Conservation (phyloP, 1,140 invertebrate genomes). For the Saxidomus purpurata region DNA sequence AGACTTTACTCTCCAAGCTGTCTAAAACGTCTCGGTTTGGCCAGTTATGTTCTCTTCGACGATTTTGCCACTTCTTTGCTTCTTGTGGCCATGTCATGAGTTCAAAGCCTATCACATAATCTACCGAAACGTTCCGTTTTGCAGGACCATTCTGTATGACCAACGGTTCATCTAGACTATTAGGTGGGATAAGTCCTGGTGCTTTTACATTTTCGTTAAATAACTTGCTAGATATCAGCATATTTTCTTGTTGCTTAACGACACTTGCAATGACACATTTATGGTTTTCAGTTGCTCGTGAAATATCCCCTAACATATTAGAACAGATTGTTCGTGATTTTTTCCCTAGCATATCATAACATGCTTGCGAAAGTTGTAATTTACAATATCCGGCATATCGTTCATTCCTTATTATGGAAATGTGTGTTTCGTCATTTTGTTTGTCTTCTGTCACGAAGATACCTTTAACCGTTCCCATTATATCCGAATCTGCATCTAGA, state of each 20-base stretch:
- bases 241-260: too few species aligned
- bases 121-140: neutral
- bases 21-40: neutral
- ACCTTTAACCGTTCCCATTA: neutral
- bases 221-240: neutral
- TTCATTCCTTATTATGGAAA: neutral
- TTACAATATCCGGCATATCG: neutral
- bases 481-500: neutral
- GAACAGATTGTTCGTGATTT: neutral
- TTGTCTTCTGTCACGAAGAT: too few species aligned
- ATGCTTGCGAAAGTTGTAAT: neutral
- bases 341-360: neutral
- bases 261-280: too few species aligned
- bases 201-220: neutral
- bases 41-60: neutral
- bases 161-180: neutral
- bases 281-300: too few species aligned
- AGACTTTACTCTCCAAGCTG: neutral
- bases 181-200: neutral
- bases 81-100: neutral
- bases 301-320: too few species aligned
- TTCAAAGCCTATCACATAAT: neutral
- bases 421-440: too few species aligned
- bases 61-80: neutral
- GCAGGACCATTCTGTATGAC: neutral